Conservation (phyloP, 2,797 vertebrate species). For the Hoplostethus mediterraneus region DNA sequence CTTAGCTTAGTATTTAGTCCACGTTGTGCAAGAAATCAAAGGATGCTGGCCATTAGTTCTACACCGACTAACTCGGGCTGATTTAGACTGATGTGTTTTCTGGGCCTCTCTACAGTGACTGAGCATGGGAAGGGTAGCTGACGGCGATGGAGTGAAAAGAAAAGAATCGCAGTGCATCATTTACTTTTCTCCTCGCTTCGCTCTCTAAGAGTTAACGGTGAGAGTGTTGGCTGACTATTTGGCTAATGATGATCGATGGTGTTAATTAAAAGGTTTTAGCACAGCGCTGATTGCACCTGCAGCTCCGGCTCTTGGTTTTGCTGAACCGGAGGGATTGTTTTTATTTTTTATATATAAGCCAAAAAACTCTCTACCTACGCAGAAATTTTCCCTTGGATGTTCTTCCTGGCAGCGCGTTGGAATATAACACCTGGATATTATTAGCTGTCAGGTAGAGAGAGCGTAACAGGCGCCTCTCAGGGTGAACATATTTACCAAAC, state of each 20-base stretch:
- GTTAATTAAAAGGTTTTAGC: constrained; percentile 87
- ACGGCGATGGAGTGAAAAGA: constrained; percentile 40
- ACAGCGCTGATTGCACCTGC: constrained; percentile 83
- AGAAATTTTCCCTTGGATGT: constrained; percentile 31
- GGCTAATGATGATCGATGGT: constrained; percentile 88
- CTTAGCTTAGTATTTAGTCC: constrained; percentile 59
- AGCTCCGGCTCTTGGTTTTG: constrained; percentile 55
- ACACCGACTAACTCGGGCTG: constrained; percentile 66
- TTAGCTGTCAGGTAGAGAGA: constrained; percentile 30
- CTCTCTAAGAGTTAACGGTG: constrained; percentile 80
- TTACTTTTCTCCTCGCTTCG: constrained; percentile 68
- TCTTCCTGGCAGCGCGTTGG: constrained; percentile 43
- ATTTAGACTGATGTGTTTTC: constrained; percentile 79
- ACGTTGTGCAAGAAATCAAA: constrained; percentile 20
- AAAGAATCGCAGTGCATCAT: constrained; percentile 66
- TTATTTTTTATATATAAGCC: constrained; percentile 11
- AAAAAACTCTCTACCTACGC: constrained; percentile 33
- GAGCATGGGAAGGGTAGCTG: constrained; percentile 54
- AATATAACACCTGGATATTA: constrained; percentile 63
- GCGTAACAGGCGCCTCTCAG: constrained; percentile 1
- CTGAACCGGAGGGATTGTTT: constrained; percentile 51
- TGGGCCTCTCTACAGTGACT: constrained; percentile 60
- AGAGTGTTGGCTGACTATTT: constrained; percentile 80
- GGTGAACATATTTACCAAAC: constrained; percentile 27
- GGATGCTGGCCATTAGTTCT: constrained; percentile 54